These are phyloP conservation scores for Cranoglanis bouderius DNA, from an alignment of 2,113 vertebrate genomes.

Conservation along the genomic window DNA sequence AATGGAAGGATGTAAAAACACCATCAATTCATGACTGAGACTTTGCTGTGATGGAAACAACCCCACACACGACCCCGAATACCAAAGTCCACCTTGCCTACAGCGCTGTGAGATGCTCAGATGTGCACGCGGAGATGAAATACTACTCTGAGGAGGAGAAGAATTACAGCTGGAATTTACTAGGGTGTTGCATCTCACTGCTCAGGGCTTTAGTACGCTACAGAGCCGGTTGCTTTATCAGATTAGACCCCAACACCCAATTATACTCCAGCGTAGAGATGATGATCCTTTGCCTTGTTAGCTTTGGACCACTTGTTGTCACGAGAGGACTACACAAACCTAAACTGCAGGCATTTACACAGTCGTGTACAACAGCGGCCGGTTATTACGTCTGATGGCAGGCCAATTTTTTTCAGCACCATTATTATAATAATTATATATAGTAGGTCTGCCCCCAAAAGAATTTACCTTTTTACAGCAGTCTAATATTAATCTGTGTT, in stretches of 20 bases:
- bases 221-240: constrained; percentile 31
- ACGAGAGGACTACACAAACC: background rate
- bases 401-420: background rate
- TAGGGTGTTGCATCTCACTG: constrained; percentile 8
- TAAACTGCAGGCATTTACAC: constrained; percentile 28
- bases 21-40: background rate
- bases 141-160: background rate
- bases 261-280: background rate
- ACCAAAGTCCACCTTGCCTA: background rate
- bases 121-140: background rate
- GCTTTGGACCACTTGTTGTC: background rate
- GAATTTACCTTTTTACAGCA: background rate
- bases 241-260: background rate
- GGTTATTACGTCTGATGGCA: background rate
- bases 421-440: background rate
- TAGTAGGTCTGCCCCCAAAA: background rate
- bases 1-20: constrained; percentile 1
- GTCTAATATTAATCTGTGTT: background rate
- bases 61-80: background rate
- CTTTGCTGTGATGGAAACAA: background rate
- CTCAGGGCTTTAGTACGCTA: background rate
- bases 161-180: constrained; percentile 36
- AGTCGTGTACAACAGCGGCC: background rate
- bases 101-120: background rate
- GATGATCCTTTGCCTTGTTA: background rate